Conservation (phyloP, 2,888 invertebrate genomes). For the Drosophila leonis region DNA sequence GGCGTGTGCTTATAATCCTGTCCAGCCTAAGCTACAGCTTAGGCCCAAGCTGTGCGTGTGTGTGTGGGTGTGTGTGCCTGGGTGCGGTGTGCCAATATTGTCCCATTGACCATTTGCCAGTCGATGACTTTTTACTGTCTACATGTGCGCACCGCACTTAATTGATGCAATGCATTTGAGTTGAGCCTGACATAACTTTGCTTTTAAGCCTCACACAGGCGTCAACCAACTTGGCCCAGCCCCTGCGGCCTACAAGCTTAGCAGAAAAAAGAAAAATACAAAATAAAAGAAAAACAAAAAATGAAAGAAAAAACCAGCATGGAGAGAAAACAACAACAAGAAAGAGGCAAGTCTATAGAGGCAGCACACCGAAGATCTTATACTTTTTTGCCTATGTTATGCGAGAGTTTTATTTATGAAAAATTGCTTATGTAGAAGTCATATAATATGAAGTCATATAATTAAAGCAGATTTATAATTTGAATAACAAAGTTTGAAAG, state of each 20-base stretch:
- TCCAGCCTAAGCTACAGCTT: slow-evolving; percentile 49
- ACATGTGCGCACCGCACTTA: slow-evolving; percentile 62
- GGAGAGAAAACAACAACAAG: background rate
- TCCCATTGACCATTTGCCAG: slow-evolving; percentile 63
- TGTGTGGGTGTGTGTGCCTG: slow-evolving; percentile 14
- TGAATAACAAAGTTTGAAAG: background rate
- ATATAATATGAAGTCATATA: background rate
- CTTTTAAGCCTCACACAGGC: slow-evolving; percentile 61
- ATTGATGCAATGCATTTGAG: slow-evolving; percentile 74
- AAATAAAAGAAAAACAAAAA: slow-evolving; percentile 1
- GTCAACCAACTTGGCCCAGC: slow-evolving; percentile 8
- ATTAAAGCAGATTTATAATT: too few species aligned
- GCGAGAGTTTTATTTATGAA: background rate
- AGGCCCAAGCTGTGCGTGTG: slow-evolving; percentile 20
- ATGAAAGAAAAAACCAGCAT: background rate
- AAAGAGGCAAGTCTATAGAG: background rate
- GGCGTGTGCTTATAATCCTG: slow-evolving; percentile 51
- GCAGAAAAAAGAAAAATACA: background rate
- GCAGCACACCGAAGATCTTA: background rate
- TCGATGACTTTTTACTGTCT: slow-evolving; percentile 74
- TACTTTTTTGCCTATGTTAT: background rate
- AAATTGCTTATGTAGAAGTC: background rate
- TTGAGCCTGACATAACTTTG: slow-evolving; percentile 70
- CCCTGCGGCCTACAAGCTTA: slow-evolving; percentile 4
- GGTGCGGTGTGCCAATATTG: slow-evolving; percentile 18